phyloP scores from a whole-genome alignment of 2,797 vertebrate species.

The Miichthys miiuy region DNA sequence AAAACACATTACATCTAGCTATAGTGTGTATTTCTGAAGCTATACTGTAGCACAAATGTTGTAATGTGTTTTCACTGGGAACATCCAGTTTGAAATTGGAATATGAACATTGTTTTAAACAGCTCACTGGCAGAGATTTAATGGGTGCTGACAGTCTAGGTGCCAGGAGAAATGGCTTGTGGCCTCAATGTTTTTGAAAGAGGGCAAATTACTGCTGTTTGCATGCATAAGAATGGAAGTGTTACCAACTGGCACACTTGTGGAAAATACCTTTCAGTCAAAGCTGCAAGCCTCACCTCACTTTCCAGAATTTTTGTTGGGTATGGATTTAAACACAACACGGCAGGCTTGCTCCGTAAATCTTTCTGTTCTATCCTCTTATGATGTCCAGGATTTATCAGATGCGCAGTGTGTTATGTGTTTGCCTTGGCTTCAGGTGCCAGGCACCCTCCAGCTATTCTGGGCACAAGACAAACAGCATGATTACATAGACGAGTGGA shows the following conservation, averaged over 20 bases:
- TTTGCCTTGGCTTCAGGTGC: slow-evolving; percentile 62
- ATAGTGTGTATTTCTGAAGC: slow-evolving; percentile 44
- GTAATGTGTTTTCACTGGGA: slow-evolving; percentile 56
- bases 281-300: slow-evolving; percentile 6
- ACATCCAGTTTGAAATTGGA: slow-evolving; percentile 47
- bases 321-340: background rate
- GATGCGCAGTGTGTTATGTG: slow-evolving; percentile 40
- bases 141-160: slow-evolving; percentile 31
- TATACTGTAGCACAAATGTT: slow-evolving; percentile 33
- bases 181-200: slow-evolving; percentile 47
- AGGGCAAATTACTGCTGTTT: slow-evolving; percentile 18
- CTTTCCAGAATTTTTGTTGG: slow-evolving; percentile 10
- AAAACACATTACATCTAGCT: slow-evolving; percentile 72
- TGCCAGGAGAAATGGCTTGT: slow-evolving; percentile 38
- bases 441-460: slow-evolving; percentile 69
- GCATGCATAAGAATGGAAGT: slow-evolving; percentile 21
- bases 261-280: slow-evolving; percentile 35
- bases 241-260: slow-evolving; percentile 21
- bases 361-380: slow-evolving; percentile 6
- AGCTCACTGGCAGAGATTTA: slow-evolving; percentile 25
- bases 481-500: slow-evolving; percentile 64
- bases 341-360: background rate
- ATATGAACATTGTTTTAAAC: slow-evolving; percentile 47
- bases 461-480: slow-evolving; percentile 66
- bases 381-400: slow-evolving; percentile 41